Evolutionary conservation across 1,140 invertebrate genomes (phyloP).

Genomic region (Zophobas morio): DNA sequence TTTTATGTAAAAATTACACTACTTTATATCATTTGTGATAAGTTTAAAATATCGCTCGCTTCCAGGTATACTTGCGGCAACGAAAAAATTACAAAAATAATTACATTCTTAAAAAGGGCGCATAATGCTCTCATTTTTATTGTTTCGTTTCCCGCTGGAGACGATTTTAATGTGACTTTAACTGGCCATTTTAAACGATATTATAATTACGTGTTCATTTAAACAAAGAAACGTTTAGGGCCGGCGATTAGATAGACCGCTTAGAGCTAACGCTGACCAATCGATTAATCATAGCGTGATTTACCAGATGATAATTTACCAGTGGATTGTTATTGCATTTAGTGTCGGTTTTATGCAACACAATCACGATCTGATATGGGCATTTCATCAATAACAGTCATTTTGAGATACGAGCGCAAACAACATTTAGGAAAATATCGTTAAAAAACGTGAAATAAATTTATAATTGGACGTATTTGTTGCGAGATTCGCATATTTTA

Average conservation of each 20-base stretch:
- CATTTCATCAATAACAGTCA: constrained; percentile 17
- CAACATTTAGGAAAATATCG: too few species aligned
- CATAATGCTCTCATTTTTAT: constrained; percentile 55
- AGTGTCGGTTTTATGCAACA: constrained; percentile 17
- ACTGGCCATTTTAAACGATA: constrained; percentile 37
- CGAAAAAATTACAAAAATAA: constrained; percentile 59
- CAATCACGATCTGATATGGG: constrained; percentile 14
- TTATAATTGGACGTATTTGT: too few species aligned
- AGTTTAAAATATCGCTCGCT: constrained; percentile 65
- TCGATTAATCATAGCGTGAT: constrained; percentile 28
- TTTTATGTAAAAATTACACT: constrained; percentile 68
- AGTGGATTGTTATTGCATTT: constrained; percentile 27
- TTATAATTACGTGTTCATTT: constrained; percentile 44
- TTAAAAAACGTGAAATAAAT: too few species aligned
- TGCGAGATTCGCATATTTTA: too few species aligned
- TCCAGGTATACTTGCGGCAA: constrained; percentile 60
- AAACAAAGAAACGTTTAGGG: constrained; percentile 39
- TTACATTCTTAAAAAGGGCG: constrained; percentile 61
- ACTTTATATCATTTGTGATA: constrained; percentile 67
- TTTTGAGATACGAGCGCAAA: too few species aligned
- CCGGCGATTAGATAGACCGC: constrained; percentile 19
- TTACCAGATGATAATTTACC: constrained; percentile 34
- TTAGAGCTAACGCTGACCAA: constrained; percentile 1
- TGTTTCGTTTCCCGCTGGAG: constrained; percentile 54
- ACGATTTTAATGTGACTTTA: constrained; percentile 45